A percentile compares a stretch with the other conserved stretches of the same genome.
These are phyloP conservation scores for Apolygus lucorum DNA, from an alignment of 1,140 invertebrate species.

Conservation along the genomic window DNA sequence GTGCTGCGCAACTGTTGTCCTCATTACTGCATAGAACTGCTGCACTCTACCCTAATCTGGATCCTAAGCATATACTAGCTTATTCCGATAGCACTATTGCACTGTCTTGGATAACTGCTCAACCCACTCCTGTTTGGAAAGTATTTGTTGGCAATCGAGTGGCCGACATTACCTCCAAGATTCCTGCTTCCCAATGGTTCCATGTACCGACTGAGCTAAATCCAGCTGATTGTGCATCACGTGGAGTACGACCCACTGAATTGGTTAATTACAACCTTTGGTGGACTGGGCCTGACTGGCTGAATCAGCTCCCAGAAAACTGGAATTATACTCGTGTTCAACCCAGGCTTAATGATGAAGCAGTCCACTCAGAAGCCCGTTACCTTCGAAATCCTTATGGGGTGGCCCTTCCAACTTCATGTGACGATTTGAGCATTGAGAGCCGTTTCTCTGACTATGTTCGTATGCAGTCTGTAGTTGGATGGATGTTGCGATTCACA, in stretches of 20 bases:
- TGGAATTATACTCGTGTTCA: neutral
- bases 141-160: neutral
- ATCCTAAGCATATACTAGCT: too few relatives aligned
- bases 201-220: neutral
- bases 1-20: too few relatives aligned
- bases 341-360: too few relatives aligned
- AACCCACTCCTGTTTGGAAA: neutral
- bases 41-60: too few relatives aligned
- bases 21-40: too few relatives aligned
- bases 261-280: neutral
- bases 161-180: neutral
- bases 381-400: too few relatives aligned
- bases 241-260: neutral
- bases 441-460: too few relatives aligned
- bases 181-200: neutral
- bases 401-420: too few relatives aligned
- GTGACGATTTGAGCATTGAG: too few relatives aligned
- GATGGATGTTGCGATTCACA: too few relatives aligned
- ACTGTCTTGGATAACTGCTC: neutral
- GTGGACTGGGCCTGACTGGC: neutral
- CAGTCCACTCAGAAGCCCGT: too few relatives aligned
- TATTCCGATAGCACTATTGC: neutral
- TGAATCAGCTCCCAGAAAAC: neutral
- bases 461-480: too few relatives aligned
- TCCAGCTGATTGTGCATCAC: neutral